Base-by-base conservation (phyloP, 2,888 invertebrate genomes). In the Chrysolina oricalcia region DNA sequence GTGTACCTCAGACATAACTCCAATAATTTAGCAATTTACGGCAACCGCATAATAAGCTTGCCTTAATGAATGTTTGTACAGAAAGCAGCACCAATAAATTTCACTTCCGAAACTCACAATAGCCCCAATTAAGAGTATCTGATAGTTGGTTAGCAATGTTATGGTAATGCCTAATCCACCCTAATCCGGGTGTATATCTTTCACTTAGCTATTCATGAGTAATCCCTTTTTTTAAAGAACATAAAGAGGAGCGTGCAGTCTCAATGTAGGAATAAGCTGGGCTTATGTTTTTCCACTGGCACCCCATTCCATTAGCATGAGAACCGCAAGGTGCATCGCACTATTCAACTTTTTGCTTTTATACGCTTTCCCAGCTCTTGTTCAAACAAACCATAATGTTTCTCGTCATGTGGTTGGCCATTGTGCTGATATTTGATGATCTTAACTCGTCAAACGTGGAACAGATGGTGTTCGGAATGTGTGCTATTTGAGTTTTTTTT, bases 111-210 rank as follows among this genome's bases (percentile, higher is more conserved):
- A 72, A 71, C 66, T 65, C 48, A 77, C 77, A 79, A 77, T 77
- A 74, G 43, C 68, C 75, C 76, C 77, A 79, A 79, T 79, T 79
- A 79, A 77, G 70, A 72, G 70, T 75, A 74, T 72, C 73, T 73
- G 77, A 72, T 77, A 73, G 68, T 73, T 70, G 69, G 72, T 50
- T 66, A 63, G 73, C 53, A 84, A 82, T 84, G 84, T 85, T 84
- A 84, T 85, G 85, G 83, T 85, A 85, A 83, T 84, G 78, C 77
- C 77, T 83, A 86, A 86, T 85, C 85, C 83, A 77, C 80, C 76
- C 78, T 86, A 86, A 86, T 86, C 86, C 83, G 82, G 81, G 83
- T 84, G 84, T 86, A 85, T 86, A 85, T 85, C 85, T 86, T 86
- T 86, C 86, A 86, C 85, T 86, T 85, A 85, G 84, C 84, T 83